Conservation (phyloP, 2,113 vertebrate genomes). For the Clarias gariepinus region DNA sequence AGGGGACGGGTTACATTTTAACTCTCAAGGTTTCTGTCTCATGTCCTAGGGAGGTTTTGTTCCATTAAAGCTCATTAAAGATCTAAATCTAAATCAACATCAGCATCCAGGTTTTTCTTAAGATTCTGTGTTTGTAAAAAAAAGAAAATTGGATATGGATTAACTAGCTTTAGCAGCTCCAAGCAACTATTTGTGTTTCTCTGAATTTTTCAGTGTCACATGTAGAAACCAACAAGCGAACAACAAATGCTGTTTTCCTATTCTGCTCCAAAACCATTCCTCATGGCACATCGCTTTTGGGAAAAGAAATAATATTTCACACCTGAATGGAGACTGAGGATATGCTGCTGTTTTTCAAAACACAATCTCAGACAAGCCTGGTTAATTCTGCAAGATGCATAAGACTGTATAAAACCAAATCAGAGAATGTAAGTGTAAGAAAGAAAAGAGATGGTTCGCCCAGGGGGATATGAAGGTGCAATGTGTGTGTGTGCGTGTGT, state of each 20-base stretch:
- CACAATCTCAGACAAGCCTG: constrained; percentile 53
- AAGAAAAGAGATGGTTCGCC: constrained; percentile 30
- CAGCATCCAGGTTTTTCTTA: background rate
- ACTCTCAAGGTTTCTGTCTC: background rate
- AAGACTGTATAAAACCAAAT: constrained; percentile 28
- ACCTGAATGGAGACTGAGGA: constrained; percentile 59
- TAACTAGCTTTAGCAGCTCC: background rate
- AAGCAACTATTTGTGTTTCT: background rate
- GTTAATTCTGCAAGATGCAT: constrained; percentile 50
- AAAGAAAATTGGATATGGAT: background rate
- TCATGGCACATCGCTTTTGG: constrained; percentile 64
- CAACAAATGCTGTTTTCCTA: constrained; percentile 58
- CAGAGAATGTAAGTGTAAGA: constrained; percentile 22
- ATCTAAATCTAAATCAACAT: background rate
- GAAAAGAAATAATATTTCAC: constrained; percentile 67
- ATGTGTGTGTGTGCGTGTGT: background rate
- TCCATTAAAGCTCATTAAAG: background rate
- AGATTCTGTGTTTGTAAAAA: background rate
- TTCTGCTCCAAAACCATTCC: constrained; percentile 58
- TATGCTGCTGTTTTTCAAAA: constrained; percentile 49
- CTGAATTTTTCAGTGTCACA: constrained; percentile 20
- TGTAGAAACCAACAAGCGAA: constrained; percentile 37
- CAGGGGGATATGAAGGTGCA: constrained; percentile 41
- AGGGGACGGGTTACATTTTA: background rate
- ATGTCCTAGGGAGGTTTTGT: background rate